These are phyloP conservation scores for Stegana nigrithorax DNA, from an alignment of 2,888 invertebrate species.

Conservation along the genomic window DNA sequence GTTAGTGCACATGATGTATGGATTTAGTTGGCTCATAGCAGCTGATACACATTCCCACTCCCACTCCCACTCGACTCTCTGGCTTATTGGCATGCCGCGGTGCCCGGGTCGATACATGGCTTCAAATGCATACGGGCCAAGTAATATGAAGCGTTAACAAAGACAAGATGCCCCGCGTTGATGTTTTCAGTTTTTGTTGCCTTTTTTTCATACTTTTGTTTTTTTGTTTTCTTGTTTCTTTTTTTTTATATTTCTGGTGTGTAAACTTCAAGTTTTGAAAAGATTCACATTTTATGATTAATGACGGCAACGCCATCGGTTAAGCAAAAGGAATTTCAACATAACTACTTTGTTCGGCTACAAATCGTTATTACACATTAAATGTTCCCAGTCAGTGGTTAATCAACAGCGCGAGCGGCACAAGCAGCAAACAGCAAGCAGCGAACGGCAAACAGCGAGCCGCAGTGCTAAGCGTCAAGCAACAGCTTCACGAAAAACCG, in stretches of 20 bases:
- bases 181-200: constrained; percentile 29
- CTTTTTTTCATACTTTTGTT: constrained; percentile 27
- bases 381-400: constrained; percentile 65
- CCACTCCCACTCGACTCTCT: background rate
- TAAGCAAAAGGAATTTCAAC: constrained; percentile 64
- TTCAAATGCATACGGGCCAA: background rate
- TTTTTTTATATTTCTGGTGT: constrained; percentile 32
- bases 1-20: constrained; percentile 58
- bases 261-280: constrained; percentile 36
- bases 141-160: background rate
- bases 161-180: constrained; percentile 18
- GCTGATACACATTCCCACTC: constrained; percentile 1
- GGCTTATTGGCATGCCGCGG: constrained; percentile 1
- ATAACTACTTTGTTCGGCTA: constrained; percentile 55
- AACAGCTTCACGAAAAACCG: no score
- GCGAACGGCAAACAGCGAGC: constrained; percentile 1
- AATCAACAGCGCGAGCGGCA: constrained; percentile 48
- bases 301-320: constrained; percentile 42
- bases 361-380: constrained; percentile 68
- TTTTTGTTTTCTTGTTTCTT: background rate
- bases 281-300: constrained; percentile 60
- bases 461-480: no score
- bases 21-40: constrained; percentile 39
- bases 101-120: background rate
- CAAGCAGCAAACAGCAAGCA: no score